These are phyloP conservation scores for Beaufortia kweichowensis DNA, from an alignment of 2,113 vertebrate species.

Conservation along the genomic window DNA sequence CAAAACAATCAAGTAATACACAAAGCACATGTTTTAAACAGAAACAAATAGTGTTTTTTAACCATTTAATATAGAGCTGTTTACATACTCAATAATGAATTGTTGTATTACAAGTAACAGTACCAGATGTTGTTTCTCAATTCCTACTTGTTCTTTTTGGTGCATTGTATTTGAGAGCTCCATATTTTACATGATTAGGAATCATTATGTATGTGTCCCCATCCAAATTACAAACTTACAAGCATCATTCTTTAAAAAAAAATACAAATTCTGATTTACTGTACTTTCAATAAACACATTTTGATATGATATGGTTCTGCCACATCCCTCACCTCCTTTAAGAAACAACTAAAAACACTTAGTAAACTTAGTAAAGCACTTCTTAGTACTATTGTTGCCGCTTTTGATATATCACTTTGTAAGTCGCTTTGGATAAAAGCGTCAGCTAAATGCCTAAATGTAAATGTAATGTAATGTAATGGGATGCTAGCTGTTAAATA, in stretches of 20 bases:
- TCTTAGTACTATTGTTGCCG: no score
- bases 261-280: no score
- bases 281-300: no score
- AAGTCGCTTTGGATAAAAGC: no score
- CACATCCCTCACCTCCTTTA: no score
- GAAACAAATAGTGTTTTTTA: not conserved
- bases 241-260: not conserved
- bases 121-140: constrained; percentile 41
- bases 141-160: constrained; percentile 36
- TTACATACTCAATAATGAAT: not conserved
- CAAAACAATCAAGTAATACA: not conserved
- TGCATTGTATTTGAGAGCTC: constrained; percentile 2
- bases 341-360: no score
- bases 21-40: not conserved
- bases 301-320: no score
- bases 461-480: no score
- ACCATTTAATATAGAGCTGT: not conserved
- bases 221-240: constrained; percentile 8
- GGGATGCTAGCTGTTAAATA: no score
- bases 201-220: constrained; percentile 15
- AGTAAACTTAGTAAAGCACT: no score
- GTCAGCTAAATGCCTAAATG: no score
- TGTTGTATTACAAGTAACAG: constrained; percentile 3
- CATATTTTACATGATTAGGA: constrained; percentile 10
- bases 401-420: no score